Conservation (phyloP, 2,797 vertebrate species). For the Cheirogaleus major region DNA sequence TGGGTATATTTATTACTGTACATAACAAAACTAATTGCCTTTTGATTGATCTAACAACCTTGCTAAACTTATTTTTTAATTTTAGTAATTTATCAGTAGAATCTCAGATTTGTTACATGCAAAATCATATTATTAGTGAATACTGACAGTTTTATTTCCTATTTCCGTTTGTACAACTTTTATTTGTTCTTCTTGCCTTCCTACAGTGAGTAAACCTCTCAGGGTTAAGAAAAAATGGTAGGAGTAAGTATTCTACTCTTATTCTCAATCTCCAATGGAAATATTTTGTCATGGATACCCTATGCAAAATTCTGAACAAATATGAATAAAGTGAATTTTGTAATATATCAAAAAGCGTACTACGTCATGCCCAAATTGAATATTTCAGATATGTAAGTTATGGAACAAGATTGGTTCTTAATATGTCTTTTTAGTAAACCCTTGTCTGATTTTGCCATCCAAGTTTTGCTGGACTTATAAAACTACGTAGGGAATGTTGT, state of each 20-base stretch:
- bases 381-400: not conserved
- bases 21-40: not conserved
- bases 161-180: not conserved
- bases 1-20: not conserved
- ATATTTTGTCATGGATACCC: not conserved
- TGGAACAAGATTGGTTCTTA: not conserved
- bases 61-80: not conserved
- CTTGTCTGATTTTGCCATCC: not conserved
- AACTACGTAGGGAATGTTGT: not conserved
- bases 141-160: not conserved
- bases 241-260: not conserved
- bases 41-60: not conserved
- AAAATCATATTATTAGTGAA: not conserved
- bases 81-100: not conserved
- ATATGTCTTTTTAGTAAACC: not conserved
- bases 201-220: not conserved
- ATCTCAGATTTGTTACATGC: not conserved
- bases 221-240: not conserved
- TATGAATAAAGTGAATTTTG: not conserved
- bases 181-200: conserved; percentile 5
- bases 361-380: not conserved
- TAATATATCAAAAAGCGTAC: not conserved
- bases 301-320: not conserved
- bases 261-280: not conserved
- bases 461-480: not conserved